These are phyloP conservation scores for Silurus meridionalis DNA, from an alignment of 2,113 vertebrate genomes.

Conservation along the genomic window DNA sequence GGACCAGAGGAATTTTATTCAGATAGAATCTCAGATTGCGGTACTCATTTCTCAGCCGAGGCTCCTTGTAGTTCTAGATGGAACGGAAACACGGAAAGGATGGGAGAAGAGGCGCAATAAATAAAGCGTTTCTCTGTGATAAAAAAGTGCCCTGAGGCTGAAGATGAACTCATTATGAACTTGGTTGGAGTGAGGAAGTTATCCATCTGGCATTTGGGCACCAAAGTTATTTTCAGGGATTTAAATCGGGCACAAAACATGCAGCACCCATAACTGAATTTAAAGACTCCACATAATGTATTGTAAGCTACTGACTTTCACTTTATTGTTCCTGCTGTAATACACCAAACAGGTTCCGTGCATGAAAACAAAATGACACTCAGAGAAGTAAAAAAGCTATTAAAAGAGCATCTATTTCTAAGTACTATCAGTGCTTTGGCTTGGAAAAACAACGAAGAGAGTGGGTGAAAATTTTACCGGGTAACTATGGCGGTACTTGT, in stretches of 20 bases:
- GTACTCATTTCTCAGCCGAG: constrained; percentile 86
- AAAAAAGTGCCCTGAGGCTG: constrained; percentile 8
- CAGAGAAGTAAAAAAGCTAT: constrained; percentile 1
- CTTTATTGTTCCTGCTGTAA: not conserved
- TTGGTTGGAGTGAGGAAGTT: not conserved
- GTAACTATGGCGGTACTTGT: constrained; percentile 97
- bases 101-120: not conserved
- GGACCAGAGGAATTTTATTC: constrained; percentile 95
- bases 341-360: not conserved
- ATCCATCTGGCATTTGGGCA: constrained; percentile 14
- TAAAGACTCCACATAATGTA: not conserved
- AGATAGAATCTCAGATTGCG: constrained; percentile 96
- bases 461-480: constrained; percentile 77
- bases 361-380: not conserved
- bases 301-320: too few species aligned
- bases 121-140: constrained; percentile 7
- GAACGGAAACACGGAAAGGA: not conserved
- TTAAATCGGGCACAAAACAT: not conserved
- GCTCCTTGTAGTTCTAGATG: constrained; percentile 88
- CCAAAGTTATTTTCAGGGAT: not conserved
- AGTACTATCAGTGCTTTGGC: not conserved
- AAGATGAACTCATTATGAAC: not conserved
- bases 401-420: constrained; percentile 5
- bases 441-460: not conserved
- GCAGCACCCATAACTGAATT: not conserved